Base-by-base conservation (phyloP, 2,888 invertebrate genomes). In the Drosophila incognita region DNA sequence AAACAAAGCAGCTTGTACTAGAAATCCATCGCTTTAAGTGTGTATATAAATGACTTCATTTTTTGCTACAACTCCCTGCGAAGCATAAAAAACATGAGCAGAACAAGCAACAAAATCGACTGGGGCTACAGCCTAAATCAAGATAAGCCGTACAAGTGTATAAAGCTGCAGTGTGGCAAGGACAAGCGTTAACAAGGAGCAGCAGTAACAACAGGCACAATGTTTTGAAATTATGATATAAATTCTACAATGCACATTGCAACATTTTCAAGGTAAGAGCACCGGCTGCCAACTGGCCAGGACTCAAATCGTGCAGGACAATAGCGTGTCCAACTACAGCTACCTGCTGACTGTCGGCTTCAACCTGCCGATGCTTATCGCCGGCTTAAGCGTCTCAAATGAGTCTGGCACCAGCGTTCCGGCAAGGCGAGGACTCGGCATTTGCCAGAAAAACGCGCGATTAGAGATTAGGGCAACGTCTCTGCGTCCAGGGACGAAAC, bases 231-330 rank as follows among this genome's bases (percentile, higher is more conserved):
- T 87, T 87, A 87, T 87, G 87, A 89, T 87, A 87, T 83, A 87
- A 89, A 85, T 89, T 89, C 75, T 83, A 83, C 81, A 84, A 81
- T 84, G 79, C 84, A 89, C 89, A 84, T 85, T 87, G 87, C 87
- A 87, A 87, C 87, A 84, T 79, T 86, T 85, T 76, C 66, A 75
- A 74, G 46, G 70, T 21, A 21, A 7, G 59, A 24, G 40, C 65
- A 62, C 69, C 78, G 81, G 67, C 70, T 81, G 84, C 68, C 67
- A 62, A 69, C 64, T 72, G 77, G 40, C 60, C 68, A 69, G 73
- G 72, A 76, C 75, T 59, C 53, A 76, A 81, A 69, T 80, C 76
- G 76, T 67, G 63, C 81, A 83, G 88, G 88, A 85, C 82, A 85
- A 87, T 87, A 67, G 82, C 76, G 61, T 72, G 76, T 69, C 69